A percentile compares a stretch with the other conserved stretches of the same genome.
phyloP scores from a whole-genome alignment of 1,140 invertebrate genomes.

The Eupeodes corollae region DNA sequence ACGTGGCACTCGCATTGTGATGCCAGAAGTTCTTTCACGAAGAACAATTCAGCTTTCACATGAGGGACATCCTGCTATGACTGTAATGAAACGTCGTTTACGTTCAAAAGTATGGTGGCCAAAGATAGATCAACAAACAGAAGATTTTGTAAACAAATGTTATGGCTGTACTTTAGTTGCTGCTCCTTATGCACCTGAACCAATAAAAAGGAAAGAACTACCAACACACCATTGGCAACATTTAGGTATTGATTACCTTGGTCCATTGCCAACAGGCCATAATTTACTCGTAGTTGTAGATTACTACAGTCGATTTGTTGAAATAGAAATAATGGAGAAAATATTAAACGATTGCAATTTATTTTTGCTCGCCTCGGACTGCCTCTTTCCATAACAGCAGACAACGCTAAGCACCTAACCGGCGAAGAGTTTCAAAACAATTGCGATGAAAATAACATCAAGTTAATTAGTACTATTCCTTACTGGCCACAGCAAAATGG shows the following conservation, averaged over 20 bases:
- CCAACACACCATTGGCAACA: conserved; percentile 27
- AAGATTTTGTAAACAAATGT: conserved; percentile 32
- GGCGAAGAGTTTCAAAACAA: conserved; percentile 17
- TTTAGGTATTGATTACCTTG: conserved; percentile 26
- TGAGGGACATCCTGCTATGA: conserved; percentile 38
- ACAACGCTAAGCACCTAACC: conserved; percentile 21
- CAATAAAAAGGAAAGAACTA: conserved; percentile 21
- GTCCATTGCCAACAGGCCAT: conserved; percentile 17
- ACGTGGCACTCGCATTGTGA: conserved; percentile 1
- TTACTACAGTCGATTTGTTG: conserved; percentile 3
- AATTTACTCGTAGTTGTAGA: conserved; percentile 15
- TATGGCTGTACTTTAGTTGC: conserved; percentile 25
- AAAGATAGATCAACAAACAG: conserved; percentile 35
- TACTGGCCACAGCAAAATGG: conserved; percentile 31
- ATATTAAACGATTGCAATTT: conserved; percentile 1
- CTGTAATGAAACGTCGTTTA: conserved; percentile 41
- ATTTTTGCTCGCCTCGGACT: conserved; percentile 4
- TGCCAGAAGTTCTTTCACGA: conserved; percentile 7
- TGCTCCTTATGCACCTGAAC: conserved; percentile 11
- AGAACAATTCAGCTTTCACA: conserved; percentile 24
- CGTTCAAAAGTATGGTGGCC: conserved; percentile 41
- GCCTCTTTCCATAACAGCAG: conserved; percentile 2
- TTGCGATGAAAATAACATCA: conserved; percentile 15
- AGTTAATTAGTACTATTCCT: conserved; percentile 15
- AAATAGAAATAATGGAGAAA: conserved; percentile 13